Base-by-base conservation (phyloP, 2,888 invertebrate genomes). In the Parapristionchus giblindavisi region DNA sequence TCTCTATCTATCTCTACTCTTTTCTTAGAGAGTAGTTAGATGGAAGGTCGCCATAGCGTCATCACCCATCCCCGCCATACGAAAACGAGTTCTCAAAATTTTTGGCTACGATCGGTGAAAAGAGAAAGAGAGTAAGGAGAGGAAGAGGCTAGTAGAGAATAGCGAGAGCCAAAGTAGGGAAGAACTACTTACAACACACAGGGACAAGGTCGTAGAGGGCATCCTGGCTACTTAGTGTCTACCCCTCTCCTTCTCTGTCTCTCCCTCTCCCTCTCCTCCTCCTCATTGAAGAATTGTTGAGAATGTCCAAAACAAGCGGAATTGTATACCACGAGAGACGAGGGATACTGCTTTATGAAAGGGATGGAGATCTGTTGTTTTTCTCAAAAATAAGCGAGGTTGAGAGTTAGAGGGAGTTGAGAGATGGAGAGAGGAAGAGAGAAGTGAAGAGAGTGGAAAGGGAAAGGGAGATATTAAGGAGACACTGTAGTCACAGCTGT, bases 61-160 rank as follows among this genome's bases (percentile, higher is more conserved):
- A n/a, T n/a, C n/a, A n/a, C n/a, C n/a, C n/a, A n/a, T n/a, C n/a
- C n/a, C n/a, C n/a, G n/a, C n/a, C n/a, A n/a, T n/a, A n/a, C 40
- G 24, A 65, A 65, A 65, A 65, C 63, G 43, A 65, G 63, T 65
- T 65, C 63, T 65, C 63, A 65, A n/a, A n/a, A 65, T 68, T 54
- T 68, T 68, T 52, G 68, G 51, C 52, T 68, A 54, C 38, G n/a
- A 36, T 51, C 11, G 38, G 56, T 11, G 52, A 52, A 54, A 38
- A 52, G 52, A 48, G 48, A 6, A 21, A 36, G 34, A 21, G 6
- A 54, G 52, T 11, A 56, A 24, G n/a, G 56, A n/a, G 8, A 56
- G 56, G 56, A 56, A 27, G 56, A 56, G n/a, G n/a, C 8, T n/a
- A 56, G 43, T 43, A 43, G 17, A 43, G 43, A 43, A 17, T 14